Conservation (phyloP, 1,140 invertebrate genomes). For the Halyomorpha halys region DNA sequence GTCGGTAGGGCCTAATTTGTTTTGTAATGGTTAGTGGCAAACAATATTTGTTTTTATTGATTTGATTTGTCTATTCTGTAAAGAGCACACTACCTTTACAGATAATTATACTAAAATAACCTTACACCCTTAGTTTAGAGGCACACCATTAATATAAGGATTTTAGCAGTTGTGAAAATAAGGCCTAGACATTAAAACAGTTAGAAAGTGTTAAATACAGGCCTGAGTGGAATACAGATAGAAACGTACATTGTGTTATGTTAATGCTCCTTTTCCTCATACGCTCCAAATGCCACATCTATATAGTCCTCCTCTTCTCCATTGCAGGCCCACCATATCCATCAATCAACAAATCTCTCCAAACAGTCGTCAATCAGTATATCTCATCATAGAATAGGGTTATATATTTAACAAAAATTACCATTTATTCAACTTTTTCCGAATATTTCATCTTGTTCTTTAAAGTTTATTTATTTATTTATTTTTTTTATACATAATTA, state of each 20-base stretch:
- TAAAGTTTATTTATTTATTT: no score
- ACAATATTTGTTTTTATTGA: slow-evolving; percentile 5
- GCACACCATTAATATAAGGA: slow-evolving; percentile 5
- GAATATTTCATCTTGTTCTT: background rate
- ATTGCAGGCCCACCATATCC: slow-evolving; percentile 1
- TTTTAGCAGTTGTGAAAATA: background rate
- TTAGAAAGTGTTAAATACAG: slow-evolving; percentile 9
- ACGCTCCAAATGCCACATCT: background rate
- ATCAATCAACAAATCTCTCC: no score
- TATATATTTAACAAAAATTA: background rate
- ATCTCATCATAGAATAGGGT: no score
- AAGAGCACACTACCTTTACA: background rate
- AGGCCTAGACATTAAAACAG: background rate
- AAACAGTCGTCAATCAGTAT: no score
- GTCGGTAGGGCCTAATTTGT: slow-evolving; percentile 25
- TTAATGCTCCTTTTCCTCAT: background rate
- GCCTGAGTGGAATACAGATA: background rate
- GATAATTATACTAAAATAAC: background rate
- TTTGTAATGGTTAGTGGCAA: slow-evolving; percentile 17
- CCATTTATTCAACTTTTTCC: background rate
- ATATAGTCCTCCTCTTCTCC: slow-evolving; percentile 5
- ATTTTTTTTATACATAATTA: background rate
- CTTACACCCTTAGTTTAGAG: background rate
- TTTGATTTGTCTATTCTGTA: background rate
- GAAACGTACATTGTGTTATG: slow-evolving; percentile 13